Base-by-base conservation (phyloP, 2,888 invertebrate genomes). In the Noctua janthe region DNA sequence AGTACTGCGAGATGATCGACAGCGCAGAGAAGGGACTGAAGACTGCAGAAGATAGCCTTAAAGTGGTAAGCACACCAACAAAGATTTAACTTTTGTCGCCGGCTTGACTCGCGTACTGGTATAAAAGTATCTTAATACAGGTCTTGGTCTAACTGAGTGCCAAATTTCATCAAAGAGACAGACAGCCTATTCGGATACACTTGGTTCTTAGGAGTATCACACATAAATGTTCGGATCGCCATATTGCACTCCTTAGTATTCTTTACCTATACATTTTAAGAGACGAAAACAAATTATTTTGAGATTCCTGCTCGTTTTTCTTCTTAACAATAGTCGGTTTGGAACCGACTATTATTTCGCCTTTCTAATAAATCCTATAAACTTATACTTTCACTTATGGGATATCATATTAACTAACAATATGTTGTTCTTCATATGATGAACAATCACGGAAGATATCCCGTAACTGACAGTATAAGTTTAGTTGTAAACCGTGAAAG, bases 1-100 rank as follows among this genome's bases (percentile, higher is more conserved):
- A 69, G n/a, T 86, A 47, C 87, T 67, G 47, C 2, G 59, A 81
- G n/a, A 69, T 86, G 56, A 54, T 87, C 0, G 84, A 87, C n/a
- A 71, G 47, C 8, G 81, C 78, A 0, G 73, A 78, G 49, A 74
- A 66, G 15, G 83, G 85, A 5, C 71, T 87, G 51, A 67, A 78
- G 13, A 71, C 67, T 59, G 83, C 87, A 2, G 67, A 85, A 17
- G 76, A 80, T 15, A 70, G 59, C 0, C 81, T 86, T 1, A 81
- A 69, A 69, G 29, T n/a, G 71, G 85, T 84, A 71, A 11, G 86
- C 0, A 59, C 17, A 7, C n/a, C 23, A 49, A 8, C 1, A 49
- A 39, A n/a, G 1, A 62, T 75, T 39, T 23, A 43, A 10, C 23
- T 56, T 56, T 56, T 56, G 10, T 56, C 11, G 4, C 11, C 56